phyloP scores from a whole-genome alignment of 2,888 invertebrate species.

The Apomyelois bistriatella region DNA sequence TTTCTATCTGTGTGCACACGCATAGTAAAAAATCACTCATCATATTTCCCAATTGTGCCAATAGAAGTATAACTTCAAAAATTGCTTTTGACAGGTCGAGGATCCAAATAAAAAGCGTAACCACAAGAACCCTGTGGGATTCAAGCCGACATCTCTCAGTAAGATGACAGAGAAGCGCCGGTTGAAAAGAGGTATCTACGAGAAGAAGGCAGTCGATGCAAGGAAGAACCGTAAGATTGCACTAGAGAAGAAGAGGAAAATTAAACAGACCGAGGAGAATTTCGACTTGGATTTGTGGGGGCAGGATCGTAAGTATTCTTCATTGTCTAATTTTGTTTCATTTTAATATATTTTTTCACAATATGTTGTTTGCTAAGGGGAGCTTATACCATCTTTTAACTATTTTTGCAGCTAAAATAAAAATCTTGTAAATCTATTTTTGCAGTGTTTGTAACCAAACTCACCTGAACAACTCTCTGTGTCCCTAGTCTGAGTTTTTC shows the following conservation, averaged over 20 bases:
- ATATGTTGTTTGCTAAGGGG: no score
- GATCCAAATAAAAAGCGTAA: constrained; percentile 84
- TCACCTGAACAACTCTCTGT: no score
- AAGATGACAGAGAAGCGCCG: constrained; percentile 68
- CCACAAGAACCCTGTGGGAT: constrained; percentile 56
- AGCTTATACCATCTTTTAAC: no score
- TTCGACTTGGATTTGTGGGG: constrained; percentile 84
- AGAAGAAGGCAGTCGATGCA: constrained; percentile 71
- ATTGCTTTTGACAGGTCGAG: constrained; percentile 65
- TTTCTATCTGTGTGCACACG: no score
- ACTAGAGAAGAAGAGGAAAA: constrained; percentile 53
- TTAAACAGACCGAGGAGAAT: constrained; percentile 67
- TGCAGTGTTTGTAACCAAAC: no score
- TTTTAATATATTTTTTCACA: background rate
- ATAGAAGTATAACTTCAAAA: no score
- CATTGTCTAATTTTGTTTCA: background rate
- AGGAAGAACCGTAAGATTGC: constrained; percentile 66
- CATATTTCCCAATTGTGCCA: no score
- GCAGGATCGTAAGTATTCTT: constrained; percentile 67
- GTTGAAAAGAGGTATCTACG: constrained; percentile 67
- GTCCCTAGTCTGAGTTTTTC: no score
- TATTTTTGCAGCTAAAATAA: no score
- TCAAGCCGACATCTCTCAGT: constrained; percentile 61
- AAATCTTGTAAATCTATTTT: no score
- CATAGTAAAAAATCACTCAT: no score